Evolutionary conservation across 2,888 invertebrate genomes (phyloP).

Genomic region (Lithosia quadra): DNA sequence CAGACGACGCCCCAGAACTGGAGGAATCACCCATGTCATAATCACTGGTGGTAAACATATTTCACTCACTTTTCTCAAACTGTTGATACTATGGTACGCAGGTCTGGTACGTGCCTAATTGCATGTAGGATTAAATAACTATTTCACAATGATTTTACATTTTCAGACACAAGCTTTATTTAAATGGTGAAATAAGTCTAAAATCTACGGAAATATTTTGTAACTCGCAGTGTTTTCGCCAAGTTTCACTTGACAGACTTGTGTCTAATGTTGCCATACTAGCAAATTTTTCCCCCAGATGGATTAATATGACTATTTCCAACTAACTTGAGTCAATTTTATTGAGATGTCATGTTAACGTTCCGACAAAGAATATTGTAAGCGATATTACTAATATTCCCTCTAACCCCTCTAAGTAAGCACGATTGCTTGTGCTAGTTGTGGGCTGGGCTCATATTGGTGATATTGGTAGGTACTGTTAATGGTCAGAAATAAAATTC

Average conservation of each 20-base stretch:
- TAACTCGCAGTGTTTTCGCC: not conserved
- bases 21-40: slow-evolving; percentile 70
- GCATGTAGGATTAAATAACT: not conserved
- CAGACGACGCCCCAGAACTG: slow-evolving; percentile 66
- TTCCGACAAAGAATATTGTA: too few species aligned
- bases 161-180: not conserved
- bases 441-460: too few species aligned
- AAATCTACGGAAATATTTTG: not conserved
- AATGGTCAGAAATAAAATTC: too few species aligned
- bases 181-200: not conserved
- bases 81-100: not conserved
- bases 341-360: too few species aligned
- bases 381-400: too few species aligned
- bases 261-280: slow-evolving; percentile 30
- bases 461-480: too few species aligned
- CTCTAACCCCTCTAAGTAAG: too few species aligned
- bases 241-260: not conserved
- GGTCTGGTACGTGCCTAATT: not conserved
- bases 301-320: not conserved
- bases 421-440: too few species aligned
- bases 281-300: not conserved
- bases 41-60: slow-evolving; percentile 65
- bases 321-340: not conserved
- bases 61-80: slow-evolving; percentile 15
- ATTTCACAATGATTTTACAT: not conserved